Evolutionary conservation across 2,888 invertebrate genomes (phyloP).

Genomic region (Lepidocyrtoides sp.): DNA sequence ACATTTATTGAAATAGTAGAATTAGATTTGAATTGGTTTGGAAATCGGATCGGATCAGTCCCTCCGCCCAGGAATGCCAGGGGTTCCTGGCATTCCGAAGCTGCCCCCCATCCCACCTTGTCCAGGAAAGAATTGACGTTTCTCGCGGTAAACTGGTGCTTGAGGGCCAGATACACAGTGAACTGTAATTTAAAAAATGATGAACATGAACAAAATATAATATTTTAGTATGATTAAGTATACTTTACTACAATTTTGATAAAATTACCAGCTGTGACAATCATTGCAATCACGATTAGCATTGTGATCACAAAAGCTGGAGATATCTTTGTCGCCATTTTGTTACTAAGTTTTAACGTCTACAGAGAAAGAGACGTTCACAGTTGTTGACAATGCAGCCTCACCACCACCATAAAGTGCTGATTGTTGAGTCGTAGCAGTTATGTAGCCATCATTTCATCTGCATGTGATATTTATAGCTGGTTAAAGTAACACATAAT

Average conservation of each 20-base stretch:
- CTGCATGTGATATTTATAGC: not conserved
- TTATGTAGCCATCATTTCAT: not conserved
- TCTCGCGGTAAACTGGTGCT: not conserved
- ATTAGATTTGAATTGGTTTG: no score
- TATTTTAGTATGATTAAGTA: no score
- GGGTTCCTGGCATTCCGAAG: not conserved
- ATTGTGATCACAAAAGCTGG: not conserved
- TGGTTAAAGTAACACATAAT: not conserved
- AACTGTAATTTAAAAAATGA: not conserved
- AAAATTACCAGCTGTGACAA: constrained; percentile 1
- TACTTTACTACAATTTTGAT: no score
- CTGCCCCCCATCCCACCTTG: not conserved
- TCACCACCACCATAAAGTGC: not conserved
- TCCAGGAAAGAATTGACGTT: not conserved
- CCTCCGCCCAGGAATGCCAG: no score
- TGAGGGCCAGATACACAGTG: not conserved
- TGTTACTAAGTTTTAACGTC: not conserved
- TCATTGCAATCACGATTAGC: not conserved
- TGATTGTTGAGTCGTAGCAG: not conserved
- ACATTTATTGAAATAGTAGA: no score
- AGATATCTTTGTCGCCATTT: constrained; percentile 6
- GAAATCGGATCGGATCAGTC: no score
- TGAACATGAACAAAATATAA: no score
- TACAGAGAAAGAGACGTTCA: no score
- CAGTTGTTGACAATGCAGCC: not conserved